phyloP scores from a whole-genome alignment of 2,113 vertebrate species.

The Periophthalmodon schlosseri region DNA sequence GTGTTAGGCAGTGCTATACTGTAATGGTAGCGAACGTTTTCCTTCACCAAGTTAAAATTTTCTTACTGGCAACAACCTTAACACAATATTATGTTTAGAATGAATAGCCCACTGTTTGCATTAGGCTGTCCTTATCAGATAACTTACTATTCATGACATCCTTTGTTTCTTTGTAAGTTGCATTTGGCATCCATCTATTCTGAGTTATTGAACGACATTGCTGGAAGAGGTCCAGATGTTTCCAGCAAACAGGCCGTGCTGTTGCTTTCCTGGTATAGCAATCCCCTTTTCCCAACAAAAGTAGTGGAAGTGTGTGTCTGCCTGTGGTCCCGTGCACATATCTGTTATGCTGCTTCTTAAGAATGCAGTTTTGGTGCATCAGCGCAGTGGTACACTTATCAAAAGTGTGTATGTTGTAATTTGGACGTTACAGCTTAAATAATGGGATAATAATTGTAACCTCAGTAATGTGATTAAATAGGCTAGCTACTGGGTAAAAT shows the following conservation, averaged over 20 bases:
- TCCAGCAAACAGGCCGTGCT: slow-evolving; percentile 68
- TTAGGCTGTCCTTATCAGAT: background rate
- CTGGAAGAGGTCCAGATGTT: slow-evolving; percentile 75
- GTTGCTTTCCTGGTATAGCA: slow-evolving; percentile 70
- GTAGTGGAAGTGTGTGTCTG: slow-evolving; percentile 34
- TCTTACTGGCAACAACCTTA: no score
- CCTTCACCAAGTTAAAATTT: no score
- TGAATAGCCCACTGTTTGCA: background rate
- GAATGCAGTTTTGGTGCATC: slow-evolving; percentile 17
- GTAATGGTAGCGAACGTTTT: no score
- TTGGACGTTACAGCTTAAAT: no score
- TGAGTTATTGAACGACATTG: slow-evolving; percentile 60
- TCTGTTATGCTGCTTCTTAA: background rate
- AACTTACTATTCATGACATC: background rate
- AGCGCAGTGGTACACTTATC: background rate
- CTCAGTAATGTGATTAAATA: no score
- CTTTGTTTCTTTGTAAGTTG: slow-evolving; percentile 32
- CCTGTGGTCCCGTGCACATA: background rate
- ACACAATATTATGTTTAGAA: background rate
- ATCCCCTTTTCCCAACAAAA: slow-evolving; percentile 65
- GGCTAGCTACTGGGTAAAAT: background rate
- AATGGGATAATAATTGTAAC: no score
- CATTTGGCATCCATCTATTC: slow-evolving; percentile 52
- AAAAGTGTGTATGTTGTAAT: background rate
- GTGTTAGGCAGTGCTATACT: no score